These are phyloP conservation scores for Ischnura elegans DNA, from an alignment of 2,888 invertebrate genomes.

Conservation along the genomic window DNA sequence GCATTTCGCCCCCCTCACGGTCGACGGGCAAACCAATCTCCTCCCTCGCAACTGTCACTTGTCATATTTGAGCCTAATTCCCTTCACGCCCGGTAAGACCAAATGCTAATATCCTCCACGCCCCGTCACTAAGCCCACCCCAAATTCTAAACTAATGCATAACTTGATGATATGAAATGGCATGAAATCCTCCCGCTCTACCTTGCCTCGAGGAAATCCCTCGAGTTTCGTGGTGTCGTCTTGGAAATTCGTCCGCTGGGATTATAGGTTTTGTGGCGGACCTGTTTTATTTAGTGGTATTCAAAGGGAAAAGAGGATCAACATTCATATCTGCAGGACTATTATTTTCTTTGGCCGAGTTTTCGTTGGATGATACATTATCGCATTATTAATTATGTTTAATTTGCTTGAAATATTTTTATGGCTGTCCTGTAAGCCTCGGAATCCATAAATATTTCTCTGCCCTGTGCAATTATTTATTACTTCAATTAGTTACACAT, in stretches of 20 bases:
- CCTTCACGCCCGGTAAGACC: conserved; percentile 49
- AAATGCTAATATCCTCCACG: conserved; percentile 37
- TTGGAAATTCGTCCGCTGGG: neutral
- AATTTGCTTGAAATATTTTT: too few relatives aligned
- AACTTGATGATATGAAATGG: conserved; percentile 3
- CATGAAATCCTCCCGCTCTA: neutral
- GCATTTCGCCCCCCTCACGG: neutral
- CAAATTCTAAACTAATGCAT: conserved; percentile 32
- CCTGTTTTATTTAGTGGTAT: neutral
- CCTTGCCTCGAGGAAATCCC: neutral
- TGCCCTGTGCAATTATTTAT: too few relatives aligned
- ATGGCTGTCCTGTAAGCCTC: too few relatives aligned
- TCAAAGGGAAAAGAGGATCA: too few relatives aligned
- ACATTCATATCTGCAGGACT: too few relatives aligned
- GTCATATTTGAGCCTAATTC: conserved; percentile 67
- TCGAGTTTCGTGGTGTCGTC: neutral
- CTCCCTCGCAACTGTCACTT: conserved; percentile 65
- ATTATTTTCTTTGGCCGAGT: too few relatives aligned
- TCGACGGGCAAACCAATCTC: conserved; percentile 58
- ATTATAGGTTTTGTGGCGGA: neutral
- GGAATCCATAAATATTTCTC: too few relatives aligned
- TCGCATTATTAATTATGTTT: too few relatives aligned
- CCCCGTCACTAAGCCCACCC: neutral
- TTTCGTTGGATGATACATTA: too few relatives aligned
- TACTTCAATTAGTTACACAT: too few relatives aligned